Conservation (phyloP, 2,888 invertebrate species). For the Hyppa rectilinea region DNA sequence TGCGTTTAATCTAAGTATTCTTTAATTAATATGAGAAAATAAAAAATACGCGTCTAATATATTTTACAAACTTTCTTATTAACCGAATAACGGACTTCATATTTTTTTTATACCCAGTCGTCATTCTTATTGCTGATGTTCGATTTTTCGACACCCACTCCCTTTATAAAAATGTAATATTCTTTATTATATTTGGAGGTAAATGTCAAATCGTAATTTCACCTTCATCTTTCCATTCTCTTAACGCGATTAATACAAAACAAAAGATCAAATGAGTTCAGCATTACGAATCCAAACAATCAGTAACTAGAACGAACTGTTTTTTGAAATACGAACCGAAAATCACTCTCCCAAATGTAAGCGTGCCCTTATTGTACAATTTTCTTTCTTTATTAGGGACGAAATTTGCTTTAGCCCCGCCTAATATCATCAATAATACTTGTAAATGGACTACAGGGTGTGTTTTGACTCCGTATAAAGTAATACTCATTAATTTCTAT, state of each 20-base stretch:
- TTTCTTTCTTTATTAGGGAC: conserved; percentile 62
- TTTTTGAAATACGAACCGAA: conserved; percentile 3
- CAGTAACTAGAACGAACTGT: not conserved
- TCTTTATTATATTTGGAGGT: not conserved
- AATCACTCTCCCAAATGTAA: conserved; percentile 26
- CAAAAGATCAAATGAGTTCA: not conserved
- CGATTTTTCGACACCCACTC: not conserved
- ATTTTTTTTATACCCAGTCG: too few relatives aligned
- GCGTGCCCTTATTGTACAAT: conserved; percentile 37
- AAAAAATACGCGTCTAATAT: too few relatives aligned
- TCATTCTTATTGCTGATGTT: too few relatives aligned
- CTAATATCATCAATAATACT: conserved; percentile 82
- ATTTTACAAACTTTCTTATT: too few relatives aligned
- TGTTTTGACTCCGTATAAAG: conserved; percentile 78
- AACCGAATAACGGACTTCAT: too few relatives aligned
- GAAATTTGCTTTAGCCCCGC: conserved; percentile 69
- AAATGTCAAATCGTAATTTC: not conserved
- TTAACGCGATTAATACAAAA: not conserved
- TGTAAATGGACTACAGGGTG: conserved; percentile 80
- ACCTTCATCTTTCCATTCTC: not conserved
- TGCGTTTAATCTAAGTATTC: too few relatives aligned
- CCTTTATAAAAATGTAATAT: not conserved
- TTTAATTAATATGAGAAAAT: too few relatives aligned
- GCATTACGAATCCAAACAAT: not conserved
- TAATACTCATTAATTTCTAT: conserved; percentile 79